Evolutionary conservation across 2,113 vertebrate species (phyloP), one percentile per base, ranked within the genome.

Genomic region (Monopterus albus): DNA sequence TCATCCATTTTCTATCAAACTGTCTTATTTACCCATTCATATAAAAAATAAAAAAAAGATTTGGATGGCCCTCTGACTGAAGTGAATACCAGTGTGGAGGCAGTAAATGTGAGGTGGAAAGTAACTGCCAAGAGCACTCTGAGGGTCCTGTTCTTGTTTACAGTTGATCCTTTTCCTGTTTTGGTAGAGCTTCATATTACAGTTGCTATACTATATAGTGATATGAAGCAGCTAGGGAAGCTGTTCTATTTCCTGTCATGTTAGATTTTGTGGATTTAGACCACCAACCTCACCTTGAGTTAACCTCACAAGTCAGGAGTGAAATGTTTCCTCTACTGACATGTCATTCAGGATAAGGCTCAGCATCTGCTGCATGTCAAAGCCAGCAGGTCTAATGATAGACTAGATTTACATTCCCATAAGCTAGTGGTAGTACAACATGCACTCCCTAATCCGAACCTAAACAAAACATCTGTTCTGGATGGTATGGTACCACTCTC

Each of bases 121-220:
- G n/a, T n/a, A 42, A 39, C 80, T 1, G 71, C 71, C 64, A 43
- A 58, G 11, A 78, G 69, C 72, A 21, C 25, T 71, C 40, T 18
- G 11, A 51, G 70, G 49, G 47, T 59, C 50, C 59, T 9, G 35
- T 33, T 51, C 23, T 15, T 60, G 55, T 62, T 65, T 71, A 8
- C 47, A 51, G 52, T 52, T 67, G 36, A 80, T 78, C 63, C 59
- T 1, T 45, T 86, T 82, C 83, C 83, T 80, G 85, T 86, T 87
- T 87, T 42, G 49, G 5, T 21, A 61, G 13, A 60, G 79, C 31
- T 50, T 86, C 61, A 7, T 21, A 36, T 86, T 86, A 75, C 80
- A 78, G 66, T 57, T 2, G 12, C 52, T 26, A 12, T 33, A 57
- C 17, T 20, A n/a, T 25, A 29, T 31, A 20, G 45, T 21, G 64